Evolutionary conservation across 92 coral and sea anemone genomes (phyloP), one percentile per base, ranked within the genome.

Genomic region (Zoanthus sociatus): DNA sequence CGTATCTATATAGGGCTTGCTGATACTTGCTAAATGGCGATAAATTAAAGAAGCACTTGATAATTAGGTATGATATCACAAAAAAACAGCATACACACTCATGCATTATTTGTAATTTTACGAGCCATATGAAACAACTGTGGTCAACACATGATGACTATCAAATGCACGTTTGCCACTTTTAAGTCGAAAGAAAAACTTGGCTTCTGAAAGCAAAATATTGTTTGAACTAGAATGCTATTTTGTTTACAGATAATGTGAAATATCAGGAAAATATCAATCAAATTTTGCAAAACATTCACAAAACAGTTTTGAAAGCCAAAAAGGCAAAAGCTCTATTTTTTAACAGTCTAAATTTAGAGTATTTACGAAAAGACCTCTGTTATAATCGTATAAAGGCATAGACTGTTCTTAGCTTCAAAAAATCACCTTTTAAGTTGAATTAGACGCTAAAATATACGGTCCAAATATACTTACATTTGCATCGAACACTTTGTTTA

Each of bases 401-500:
- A n/a, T 6, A 69, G 31, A 69, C 10, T 16, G 46, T 12, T 69
- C 46, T 31, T 33, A 9, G 10, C 17, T 33, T 30, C 8, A 20
- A 21, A 87, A 31, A 63, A 33, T 67, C 50, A 18, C 37, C 45
- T 6, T 46, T 4, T 15, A 14, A 26, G 66, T 87, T 55, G 51
- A 33, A 13, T 53, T 60, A 30, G 6, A 60, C 54, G 61, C 18
- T 16, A 18, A 5, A 8, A 44, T 21, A 76, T 67, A 97, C 99
- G n/a, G n/a, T n/a, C n/a, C n/a, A n/a, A n/a, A n/a, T n/a, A 76
- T 67, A 97, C 99, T 97, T 70, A 97, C 99, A 88, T 89, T 95
- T 96, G 79, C 99, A 97, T 8, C 99, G 97, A 30, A 97, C 98
- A 67, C 97, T 91, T 78, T 96, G 94, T 86, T 95, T 97, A 82